These are phyloP conservation scores for Clarias pachynema DNA, from an alignment of 2,797 vertebrate genomes.

Conservation along the genomic window DNA sequence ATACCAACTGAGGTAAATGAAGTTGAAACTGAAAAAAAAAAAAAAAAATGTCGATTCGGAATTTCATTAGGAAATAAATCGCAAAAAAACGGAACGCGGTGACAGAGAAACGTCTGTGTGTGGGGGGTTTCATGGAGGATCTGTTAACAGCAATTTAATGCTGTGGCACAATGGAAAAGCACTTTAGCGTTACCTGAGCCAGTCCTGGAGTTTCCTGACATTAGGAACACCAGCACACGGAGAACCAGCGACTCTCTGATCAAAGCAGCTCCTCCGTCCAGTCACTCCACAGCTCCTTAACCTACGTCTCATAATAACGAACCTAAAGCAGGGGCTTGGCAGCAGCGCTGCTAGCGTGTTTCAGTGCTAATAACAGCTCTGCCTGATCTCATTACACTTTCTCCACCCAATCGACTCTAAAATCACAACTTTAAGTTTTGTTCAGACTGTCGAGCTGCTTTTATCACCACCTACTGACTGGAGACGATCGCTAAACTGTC, in stretches of 20 bases:
- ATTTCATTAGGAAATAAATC: not conserved
- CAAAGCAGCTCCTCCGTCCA: constrained; percentile 39
- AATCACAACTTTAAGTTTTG: not conserved
- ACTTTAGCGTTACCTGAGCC: constrained; percentile 47
- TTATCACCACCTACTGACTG: not conserved
- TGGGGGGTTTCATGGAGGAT: constrained; percentile 36
- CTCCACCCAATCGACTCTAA: not conserved
- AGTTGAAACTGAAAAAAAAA: not conserved
- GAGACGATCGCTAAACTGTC: not conserved
- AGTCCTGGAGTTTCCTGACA: constrained; percentile 40
- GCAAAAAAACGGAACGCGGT: not conserved
- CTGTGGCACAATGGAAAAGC: constrained; percentile 55
- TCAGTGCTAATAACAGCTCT: constrained; percentile 7
- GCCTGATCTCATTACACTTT: not conserved
- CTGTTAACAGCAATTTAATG: constrained; percentile 42
- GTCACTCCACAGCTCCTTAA: constrained; percentile 19
- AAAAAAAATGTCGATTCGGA: not conserved
- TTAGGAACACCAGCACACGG: constrained; percentile 32
- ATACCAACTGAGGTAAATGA: not conserved
- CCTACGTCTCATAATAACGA: constrained; percentile 23
- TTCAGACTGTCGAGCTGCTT: too few relatives aligned
- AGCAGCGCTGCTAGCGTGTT: not conserved
- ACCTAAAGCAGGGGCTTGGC: constrained; percentile 21
- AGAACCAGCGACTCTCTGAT: constrained; percentile 32
- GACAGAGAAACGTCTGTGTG: constrained; percentile 16